phyloP scores from a whole-genome alignment of 2,113 vertebrate species.

The Oxyura jamaicensis region DNA sequence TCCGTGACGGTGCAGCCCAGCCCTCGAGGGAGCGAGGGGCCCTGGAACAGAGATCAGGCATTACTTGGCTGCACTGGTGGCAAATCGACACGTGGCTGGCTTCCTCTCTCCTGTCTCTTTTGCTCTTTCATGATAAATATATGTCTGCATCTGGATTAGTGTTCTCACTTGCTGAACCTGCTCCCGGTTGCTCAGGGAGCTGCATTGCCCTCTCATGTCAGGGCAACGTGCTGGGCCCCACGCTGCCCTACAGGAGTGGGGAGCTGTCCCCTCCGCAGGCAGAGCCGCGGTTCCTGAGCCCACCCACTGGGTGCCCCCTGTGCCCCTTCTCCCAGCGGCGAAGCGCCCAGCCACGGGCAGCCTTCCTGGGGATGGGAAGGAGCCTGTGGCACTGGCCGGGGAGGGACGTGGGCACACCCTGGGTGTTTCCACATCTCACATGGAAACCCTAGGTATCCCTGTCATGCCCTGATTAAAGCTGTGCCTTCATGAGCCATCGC shows the following conservation, averaged over 20 bases:
- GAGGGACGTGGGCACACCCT: not conserved
- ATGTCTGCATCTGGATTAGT: not conserved
- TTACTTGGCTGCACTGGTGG: not conserved
- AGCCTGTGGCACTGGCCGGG: no score
- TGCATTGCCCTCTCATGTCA: fast-evolving
- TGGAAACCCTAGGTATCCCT: not conserved
- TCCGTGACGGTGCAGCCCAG: not conserved
- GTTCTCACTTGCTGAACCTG: not conserved
- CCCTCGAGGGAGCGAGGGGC: not conserved
- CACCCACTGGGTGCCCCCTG: fast-evolving
- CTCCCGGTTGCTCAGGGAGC: no score
- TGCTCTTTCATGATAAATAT: not conserved
- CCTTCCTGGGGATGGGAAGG: not conserved
- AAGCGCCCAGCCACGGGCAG: not conserved
- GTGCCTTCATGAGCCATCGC: not conserved
- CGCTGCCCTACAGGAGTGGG: fast-evolving
- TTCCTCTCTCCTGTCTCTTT: not conserved
- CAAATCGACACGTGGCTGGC: not conserved
- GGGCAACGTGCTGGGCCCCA: fast-evolving
- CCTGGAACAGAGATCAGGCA: not conserved
- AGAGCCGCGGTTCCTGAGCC: fast-evolving
- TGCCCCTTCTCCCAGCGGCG: not conserved
- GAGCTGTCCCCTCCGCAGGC: fast-evolving
- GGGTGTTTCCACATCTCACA: not conserved
- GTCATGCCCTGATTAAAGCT: not conserved